These are phyloP conservation scores for Drosophila mercatorum DNA, from an alignment of 2,888 invertebrate species.

Conservation along the genomic window DNA sequence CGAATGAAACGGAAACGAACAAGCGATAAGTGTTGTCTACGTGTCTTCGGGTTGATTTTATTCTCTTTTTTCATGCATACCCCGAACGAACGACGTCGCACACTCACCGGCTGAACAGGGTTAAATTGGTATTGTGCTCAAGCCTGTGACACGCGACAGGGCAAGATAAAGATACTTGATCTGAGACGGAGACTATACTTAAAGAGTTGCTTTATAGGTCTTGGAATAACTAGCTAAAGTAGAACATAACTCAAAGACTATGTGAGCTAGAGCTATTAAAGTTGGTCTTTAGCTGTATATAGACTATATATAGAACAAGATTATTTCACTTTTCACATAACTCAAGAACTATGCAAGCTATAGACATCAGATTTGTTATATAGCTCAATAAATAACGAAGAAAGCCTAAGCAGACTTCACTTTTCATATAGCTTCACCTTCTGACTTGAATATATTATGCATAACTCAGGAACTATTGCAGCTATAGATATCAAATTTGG, in stretches of 20 bases:
- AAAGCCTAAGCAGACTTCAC: neutral
- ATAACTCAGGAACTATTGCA: neutral
- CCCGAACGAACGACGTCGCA: neutral
- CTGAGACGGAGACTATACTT: neutral
- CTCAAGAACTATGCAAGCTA: neutral
- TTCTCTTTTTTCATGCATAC: slow-evolving; percentile 4
- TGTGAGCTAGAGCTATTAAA: neutral
- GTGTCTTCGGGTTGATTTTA: slow-evolving; percentile 39
- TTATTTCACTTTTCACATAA: neutral
- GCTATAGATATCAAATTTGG: neutral
- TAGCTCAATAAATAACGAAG: neutral
- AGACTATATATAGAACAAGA: neutral
- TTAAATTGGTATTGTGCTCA: neutral
- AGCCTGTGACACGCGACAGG: neutral
- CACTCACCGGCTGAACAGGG: slow-evolving; percentile 1
- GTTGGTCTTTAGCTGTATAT: neutral
- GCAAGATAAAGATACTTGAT: neutral
- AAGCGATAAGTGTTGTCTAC: slow-evolving; percentile 80
- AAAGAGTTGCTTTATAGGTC: no score
- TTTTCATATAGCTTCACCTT: neutral
- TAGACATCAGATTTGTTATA: neutral
- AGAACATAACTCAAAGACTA: neutral
- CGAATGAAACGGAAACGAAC: slow-evolving; percentile 83
- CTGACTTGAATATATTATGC: neutral
- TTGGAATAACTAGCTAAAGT: neutral